Evolutionary conservation across 2,113 vertebrate genomes (phyloP).

Genomic region (Nipponia nippon): DNA sequence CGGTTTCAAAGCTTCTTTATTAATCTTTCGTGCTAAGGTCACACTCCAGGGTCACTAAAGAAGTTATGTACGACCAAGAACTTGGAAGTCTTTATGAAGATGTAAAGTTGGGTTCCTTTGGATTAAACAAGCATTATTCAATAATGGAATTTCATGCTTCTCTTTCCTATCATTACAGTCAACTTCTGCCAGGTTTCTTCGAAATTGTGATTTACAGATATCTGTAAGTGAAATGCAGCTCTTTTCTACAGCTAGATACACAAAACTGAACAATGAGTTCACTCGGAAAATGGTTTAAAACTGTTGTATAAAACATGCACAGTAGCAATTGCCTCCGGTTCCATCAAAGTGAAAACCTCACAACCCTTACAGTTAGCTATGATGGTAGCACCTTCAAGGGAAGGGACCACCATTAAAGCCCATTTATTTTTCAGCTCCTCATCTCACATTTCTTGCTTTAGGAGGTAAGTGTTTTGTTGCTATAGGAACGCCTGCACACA

Average conservation of each 20-base stretch:
- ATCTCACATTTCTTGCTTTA: background rate
- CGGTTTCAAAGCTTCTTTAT: background rate
- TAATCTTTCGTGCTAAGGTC: background rate
- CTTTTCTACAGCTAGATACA: background rate
- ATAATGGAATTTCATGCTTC: background rate
- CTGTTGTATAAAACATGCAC: background rate
- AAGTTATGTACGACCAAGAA: background rate
- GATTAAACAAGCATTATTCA: background rate
- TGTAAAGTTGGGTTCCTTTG: background rate
- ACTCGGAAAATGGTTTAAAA: background rate
- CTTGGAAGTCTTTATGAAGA: background rate
- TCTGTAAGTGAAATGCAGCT: background rate
- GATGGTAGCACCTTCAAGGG: background rate
- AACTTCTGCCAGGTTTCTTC: background rate
- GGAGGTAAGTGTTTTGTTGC: background rate
- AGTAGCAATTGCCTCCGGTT: background rate
- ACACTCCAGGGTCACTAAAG: background rate
- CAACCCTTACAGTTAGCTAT: background rate
- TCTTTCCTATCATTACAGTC: background rate
- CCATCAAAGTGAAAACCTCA: background rate
- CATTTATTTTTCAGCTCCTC: background rate
- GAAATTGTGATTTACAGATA: background rate
- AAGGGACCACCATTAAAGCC: background rate
- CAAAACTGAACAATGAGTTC: background rate
- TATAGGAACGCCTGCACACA: background rate